Base-by-base conservation (phyloP, 1,140 invertebrate species). In the Nixonia krombeini region DNA sequence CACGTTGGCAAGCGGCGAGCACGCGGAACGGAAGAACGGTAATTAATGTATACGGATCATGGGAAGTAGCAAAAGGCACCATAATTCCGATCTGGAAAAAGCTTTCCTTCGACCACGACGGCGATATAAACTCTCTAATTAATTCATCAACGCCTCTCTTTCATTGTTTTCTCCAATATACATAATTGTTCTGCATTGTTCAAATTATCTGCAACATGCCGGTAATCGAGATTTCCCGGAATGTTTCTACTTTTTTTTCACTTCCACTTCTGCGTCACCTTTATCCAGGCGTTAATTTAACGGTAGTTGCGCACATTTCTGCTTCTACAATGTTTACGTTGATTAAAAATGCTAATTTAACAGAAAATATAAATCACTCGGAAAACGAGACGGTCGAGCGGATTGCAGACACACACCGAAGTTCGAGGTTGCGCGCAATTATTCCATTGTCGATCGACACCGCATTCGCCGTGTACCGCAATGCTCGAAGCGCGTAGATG, bases 31-130 rank as follows among this genome's bases (percentile, higher is more conserved):
- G 41, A 57, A 70, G 45, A 70, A 61, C 56, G 33, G 50, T 70
- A 70, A 70, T 70, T 70, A 61, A 70, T 70, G 67, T 64, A 64
- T 61, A 61, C 50, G 28, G 59, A 64, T 70, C 66, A 70, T 59
- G 59, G 51, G 66, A 64, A 64, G 56, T 70, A 61, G 41, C 29
- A 55, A 40, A 40, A 18, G 4, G 12, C 26, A 45, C n/a, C 37
- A 21, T 28, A 55, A 59, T 55, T 35, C 17, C 9, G 58, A 59
- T 61, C 42, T 44, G 31, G 12, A 53, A 57, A 57, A 68, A 52
- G 35, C 9, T 16, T 13, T 57, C 46, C 42, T 47, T 56, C 12
- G 2, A 13, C 33, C 12, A 2, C 33, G n/a, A 13, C 33, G 7
- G 13, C 7, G 33, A 35, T 35, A n/a, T n/a, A 12, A 35, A 13